A percentile compares a stretch with the other conserved stretches of the same genome.
Evolutionary conservation across 2,113 vertebrate genomes (phyloP).

Genomic region (Picathartes gymnocephalus): DNA sequence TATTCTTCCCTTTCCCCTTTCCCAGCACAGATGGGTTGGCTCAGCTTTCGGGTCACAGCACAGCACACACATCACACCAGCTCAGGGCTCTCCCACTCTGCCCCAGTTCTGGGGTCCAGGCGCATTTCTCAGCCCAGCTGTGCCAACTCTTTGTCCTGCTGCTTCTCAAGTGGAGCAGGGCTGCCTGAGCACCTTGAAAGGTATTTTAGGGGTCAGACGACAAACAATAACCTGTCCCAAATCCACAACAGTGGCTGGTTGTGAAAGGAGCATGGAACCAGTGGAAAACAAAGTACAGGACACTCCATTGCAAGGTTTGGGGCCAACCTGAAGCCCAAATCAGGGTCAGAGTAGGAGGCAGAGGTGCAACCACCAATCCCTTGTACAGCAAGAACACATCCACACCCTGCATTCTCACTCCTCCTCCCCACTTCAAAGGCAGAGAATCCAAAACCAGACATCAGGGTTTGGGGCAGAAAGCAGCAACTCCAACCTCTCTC

Average conservation of each 20-base stretch:
- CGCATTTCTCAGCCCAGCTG: not conserved
- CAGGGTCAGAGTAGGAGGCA: not conserved
- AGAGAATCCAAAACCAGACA: not conserved
- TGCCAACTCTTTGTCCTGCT: not conserved
- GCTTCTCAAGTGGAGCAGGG: not conserved
- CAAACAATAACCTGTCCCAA: not conserved
- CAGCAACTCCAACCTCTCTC: not conserved
- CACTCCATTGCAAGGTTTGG: fast-evolving
- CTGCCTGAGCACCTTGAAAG: not conserved
- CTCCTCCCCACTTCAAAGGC: not conserved
- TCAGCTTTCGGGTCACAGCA: not conserved
- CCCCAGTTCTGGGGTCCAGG: not conserved
- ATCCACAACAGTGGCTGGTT: not conserved
- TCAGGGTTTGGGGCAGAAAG: not conserved
- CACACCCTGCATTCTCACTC: fast-evolving
- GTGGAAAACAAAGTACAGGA: not conserved
- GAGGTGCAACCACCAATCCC: not conserved
- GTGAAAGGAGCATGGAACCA: not conserved
- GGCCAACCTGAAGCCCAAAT: not conserved
- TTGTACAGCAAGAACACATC: not conserved
- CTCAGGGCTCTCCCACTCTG: not conserved
- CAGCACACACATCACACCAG: not conserved
- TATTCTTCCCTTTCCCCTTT: not conserved
- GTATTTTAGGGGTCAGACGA: not conserved
- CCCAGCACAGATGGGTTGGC: not conserved